Percentiles rank a stretch among this genome's conserved stretches.
phyloP scores from a whole-genome alignment of 2,888 invertebrate genomes.

The Phytoseiulus persimilis region DNA sequence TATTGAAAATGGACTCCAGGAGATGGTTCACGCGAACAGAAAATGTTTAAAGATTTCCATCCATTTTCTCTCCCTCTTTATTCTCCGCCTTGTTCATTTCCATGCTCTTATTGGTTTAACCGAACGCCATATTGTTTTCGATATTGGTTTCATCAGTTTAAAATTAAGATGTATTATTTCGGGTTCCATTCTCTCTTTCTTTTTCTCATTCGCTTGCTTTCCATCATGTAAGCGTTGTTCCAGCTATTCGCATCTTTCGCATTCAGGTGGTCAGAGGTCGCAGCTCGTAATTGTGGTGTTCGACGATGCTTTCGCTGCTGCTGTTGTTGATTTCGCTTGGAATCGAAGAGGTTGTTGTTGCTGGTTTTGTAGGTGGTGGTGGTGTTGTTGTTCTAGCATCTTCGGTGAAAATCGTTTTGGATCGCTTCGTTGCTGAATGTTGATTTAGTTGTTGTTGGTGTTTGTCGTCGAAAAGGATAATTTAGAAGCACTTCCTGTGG shows the following conservation, averaged over 20 bases:
- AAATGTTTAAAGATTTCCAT: neutral
- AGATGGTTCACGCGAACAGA: neutral
- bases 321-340: constrained; percentile 6
- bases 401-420: constrained; percentile 8
- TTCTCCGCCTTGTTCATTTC: neutral
- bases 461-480: neutral
- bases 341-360: neutral
- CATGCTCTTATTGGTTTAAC: neutral
- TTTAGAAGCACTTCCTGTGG: constrained; percentile 90
- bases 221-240: neutral
- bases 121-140: neutral
- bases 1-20: neutral
- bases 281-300: neutral
- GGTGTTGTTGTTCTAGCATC: neutral
- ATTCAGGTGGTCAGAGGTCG: constrained; percentile 5
- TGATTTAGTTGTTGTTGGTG: constrained; percentile 12
- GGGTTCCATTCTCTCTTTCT: neutral
- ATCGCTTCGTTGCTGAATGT: constrained; percentile 24
- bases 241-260: neutral
- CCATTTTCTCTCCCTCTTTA: constrained; percentile 30
- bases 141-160: neutral
- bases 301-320: neutral
- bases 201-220: neutral
- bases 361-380: neutral
- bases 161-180: neutral